Base-by-base conservation (phyloP, 2,113 vertebrate species). In the Rhinoptilus africanus region DNA sequence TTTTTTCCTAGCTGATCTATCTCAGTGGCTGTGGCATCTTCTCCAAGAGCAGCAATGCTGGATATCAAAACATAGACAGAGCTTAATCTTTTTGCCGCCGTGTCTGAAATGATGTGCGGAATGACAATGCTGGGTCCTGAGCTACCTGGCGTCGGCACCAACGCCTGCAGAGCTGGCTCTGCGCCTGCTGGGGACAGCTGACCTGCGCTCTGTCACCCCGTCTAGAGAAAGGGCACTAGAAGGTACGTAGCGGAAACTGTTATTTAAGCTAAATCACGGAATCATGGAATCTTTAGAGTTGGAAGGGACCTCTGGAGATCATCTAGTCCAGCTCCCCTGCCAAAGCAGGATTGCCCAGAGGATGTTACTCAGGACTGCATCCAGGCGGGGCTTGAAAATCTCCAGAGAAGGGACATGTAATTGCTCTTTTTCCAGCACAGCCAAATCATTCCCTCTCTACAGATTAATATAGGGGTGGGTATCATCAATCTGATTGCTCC, bases 191-290 rank as follows among this genome's bases (percentile, higher is more conserved):
- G 37, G 30, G 10, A 2, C 8, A 6, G n/a, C 57, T 37, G 82
- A 8, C 32, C 27, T 5, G 12, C 9, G 27, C 59, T n/a, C 3
- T 0, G 8, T 7, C 24, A 47, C 39, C 32, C 2, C 22, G 0
- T 14, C 15, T 6, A 5, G 24, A 13, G 35, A 39, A 51, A 10
- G 50, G 48, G 51, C 39, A 5, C 39, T 12, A 34, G 56, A 45
- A 60, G 20, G 22, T 43, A 12, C 51, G 71, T 32, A 47, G n/a
- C 2, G 1, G 56, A 57, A 37, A 26, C 18, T 57, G 18, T 20
- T 20, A 22, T 18, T 75, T 69, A 66, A 69, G 27, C 18, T 43
- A 37, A 80, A 41, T n/a, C n/a, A n/a, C n/a, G n/a, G n/a, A n/a
- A n/a, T n/a, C n/a, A n/a, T n/a, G n/a, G n/a, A n/a, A n/a, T n/a